Conservation (phyloP, 2,797 vertebrate genomes). For the Chelon auratus region DNA sequence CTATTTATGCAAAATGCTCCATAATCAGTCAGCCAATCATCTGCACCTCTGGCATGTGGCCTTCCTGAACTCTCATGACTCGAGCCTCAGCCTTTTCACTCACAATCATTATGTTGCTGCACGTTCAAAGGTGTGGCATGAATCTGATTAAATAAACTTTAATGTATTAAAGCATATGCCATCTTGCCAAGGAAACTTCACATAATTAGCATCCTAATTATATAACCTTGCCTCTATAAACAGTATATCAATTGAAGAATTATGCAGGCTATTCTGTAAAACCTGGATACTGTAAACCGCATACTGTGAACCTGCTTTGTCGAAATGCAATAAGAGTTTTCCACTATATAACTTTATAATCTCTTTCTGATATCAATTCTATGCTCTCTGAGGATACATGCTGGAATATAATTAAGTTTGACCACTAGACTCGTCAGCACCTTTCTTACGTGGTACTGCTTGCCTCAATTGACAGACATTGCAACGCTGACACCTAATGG, state of each 20-base stretch:
- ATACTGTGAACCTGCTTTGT: background rate
- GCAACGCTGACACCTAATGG: slow-evolving; percentile 66
- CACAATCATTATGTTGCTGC: too few species aligned
- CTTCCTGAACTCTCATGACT: background rate
- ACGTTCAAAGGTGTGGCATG: too few species aligned
- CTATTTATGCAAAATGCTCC: too few species aligned
- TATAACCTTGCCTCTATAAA: background rate
- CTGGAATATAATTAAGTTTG: background rate
- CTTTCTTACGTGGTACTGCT: background rate
- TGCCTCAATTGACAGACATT: background rate
- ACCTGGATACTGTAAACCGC: background rate
- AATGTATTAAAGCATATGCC: background rate
- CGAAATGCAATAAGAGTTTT: background rate
- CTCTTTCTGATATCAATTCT: background rate
- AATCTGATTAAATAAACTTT: background rate
- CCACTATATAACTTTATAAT: background rate
- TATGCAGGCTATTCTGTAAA: background rate
- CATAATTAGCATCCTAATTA: background rate
- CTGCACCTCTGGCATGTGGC: background rate
- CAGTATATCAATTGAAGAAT: background rate
- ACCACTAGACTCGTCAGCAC: background rate
- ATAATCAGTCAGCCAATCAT: background rate
- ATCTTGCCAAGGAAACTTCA: background rate
- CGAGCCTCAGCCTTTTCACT: too few species aligned
- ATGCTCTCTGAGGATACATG: background rate